Conservation (phyloP, 30 jellyfish, hydroid and myxozoan species). For the Rhopilema esculentum region DNA sequence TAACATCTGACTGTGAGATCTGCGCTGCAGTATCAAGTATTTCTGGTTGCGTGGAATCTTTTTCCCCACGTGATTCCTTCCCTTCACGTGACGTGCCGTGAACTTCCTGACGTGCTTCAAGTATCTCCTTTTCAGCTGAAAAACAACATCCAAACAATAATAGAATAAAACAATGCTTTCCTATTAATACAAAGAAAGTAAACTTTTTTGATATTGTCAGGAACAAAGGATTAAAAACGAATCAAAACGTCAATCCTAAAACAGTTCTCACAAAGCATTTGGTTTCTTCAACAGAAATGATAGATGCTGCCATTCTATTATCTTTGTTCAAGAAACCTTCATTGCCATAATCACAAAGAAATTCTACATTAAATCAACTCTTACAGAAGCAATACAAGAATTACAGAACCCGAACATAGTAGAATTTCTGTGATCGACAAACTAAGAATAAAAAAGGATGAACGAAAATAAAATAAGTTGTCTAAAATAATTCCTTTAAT, state of each 20-base stretch:
- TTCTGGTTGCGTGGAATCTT: background rate
- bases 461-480: too few species aligned
- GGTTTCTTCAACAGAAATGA: too few species aligned
- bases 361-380: too few species aligned
- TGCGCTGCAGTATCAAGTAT: slow-evolving; percentile 3
- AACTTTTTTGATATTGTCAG: background rate
- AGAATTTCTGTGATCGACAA: too few species aligned
- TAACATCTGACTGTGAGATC: slow-evolving; percentile 40
- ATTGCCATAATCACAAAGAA: too few species aligned
- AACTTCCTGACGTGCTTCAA: slow-evolving; percentile 65
- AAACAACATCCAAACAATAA: slow-evolving; percentile 12
- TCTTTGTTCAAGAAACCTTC: too few species aligned
- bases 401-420: too few species aligned
- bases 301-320: too few species aligned
- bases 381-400: too few species aligned
- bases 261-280: too few species aligned
- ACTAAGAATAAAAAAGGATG: too few species aligned
- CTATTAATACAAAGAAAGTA: background rate
- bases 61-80: background rate
- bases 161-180: background rate
- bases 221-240: background rate
- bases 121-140: slow-evolving; percentile 68
- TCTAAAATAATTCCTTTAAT: too few species aligned
- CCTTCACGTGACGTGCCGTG: slow-evolving; percentile 49
- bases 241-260: background rate